Evolutionary conservation across 2,797 vertebrate species (phyloP), one percentile per base, ranked within the genome.

Genomic region (Microctenopoma stevenorrisi): DNA sequence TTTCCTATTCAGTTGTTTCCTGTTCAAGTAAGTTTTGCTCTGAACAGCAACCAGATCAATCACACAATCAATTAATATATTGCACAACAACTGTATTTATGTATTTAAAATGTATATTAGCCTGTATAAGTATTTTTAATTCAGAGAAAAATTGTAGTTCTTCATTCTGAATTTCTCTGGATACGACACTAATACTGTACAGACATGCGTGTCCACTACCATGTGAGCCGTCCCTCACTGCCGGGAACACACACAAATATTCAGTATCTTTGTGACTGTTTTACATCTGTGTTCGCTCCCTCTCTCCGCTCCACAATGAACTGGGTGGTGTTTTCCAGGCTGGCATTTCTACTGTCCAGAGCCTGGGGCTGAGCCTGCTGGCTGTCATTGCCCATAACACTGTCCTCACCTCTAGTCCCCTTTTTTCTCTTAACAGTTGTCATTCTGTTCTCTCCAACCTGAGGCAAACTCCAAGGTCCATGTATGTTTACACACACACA

Each of bases 341-440:
- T 83, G 84, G 78, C 73, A 58, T n/a, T 47, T 68, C 64, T 79
- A 56, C 72, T 50, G 61, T 77, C 77, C 81, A 72, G 76, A 78
- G 84, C 79, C 78, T 54, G 75, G 58, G 84, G 83, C 84, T 77
- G 69, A 81, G 88, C 67, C 85, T 86, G 87, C 86, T 88, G 89
- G 79, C 87, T 86, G 87, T 88, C 88, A 88, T 68, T 80, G 84
- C 81, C 80, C 74, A 85, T 85, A 79, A 79, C 79, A 50, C 60
- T 22, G 66, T 68, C 76, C 73, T 67, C 63, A 71, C 86, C 81
- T 81, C 73, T 35, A 3, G 70, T 64, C 72, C 73, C 69, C 80
- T 78, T 81, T 76, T 65, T 76, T 69, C 75, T 77, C 79, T 64
- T 52, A 84, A 79, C 84, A 85, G 86, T 85, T 88, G 86, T 79